Conservation (phyloP, 1,140 invertebrate species). For the Scylla paramamosain region DNA sequence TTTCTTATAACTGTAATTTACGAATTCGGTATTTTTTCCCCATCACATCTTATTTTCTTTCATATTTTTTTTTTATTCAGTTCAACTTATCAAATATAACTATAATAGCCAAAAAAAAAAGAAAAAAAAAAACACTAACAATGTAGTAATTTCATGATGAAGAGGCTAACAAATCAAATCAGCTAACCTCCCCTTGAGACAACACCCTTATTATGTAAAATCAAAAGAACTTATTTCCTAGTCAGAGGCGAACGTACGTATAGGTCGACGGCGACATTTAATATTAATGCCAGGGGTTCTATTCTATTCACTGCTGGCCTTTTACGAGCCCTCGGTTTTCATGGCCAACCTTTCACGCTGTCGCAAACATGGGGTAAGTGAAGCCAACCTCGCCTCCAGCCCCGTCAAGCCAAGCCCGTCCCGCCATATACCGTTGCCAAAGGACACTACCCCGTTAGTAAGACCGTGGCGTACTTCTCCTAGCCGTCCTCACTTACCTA, state of each 20-base stretch:
- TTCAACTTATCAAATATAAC: too few relatives aligned
- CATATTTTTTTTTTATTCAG: too few relatives aligned
- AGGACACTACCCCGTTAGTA: not conserved
- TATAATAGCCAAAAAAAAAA: not conserved
- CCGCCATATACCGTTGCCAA: not conserved
- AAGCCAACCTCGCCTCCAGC: not conserved
- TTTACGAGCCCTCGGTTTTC: slow-evolving; percentile 18
- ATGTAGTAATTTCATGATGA: not conserved
- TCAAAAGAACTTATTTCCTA: not conserved
- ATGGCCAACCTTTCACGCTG: not conserved
- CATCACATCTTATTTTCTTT: too few relatives aligned
- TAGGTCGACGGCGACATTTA: not conserved
- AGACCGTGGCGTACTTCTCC: too few relatives aligned
- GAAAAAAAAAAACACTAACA: not conserved
- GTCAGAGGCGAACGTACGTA: not conserved
- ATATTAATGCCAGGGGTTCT: not conserved
- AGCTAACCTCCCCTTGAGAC: not conserved
- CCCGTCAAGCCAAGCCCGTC: not conserved
- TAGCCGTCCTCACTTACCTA: too few relatives aligned
- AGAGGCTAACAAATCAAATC: not conserved
- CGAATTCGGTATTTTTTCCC: too few relatives aligned
- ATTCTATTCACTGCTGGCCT: not conserved
- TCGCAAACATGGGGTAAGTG: not conserved
- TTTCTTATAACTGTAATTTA: too few relatives aligned
- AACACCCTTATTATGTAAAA: not conserved